Evolutionary conservation across 2,113 vertebrate species (phyloP).

Genomic region (Poecile atricapillus): DNA sequence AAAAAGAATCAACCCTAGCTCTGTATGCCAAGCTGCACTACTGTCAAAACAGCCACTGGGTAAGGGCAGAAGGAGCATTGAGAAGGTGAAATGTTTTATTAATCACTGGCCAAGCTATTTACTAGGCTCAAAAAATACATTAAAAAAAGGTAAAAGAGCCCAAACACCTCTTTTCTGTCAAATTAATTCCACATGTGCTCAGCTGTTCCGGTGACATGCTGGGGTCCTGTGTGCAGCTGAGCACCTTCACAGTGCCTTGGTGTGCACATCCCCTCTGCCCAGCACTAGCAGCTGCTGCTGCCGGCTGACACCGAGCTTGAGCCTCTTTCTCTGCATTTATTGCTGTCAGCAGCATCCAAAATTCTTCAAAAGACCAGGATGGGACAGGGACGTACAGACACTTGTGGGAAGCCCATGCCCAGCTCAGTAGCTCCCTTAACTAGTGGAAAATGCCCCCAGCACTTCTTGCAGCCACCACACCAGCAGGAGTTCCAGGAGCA

Average conservation of each 20-base stretch:
- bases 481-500: background rate
- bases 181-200: background rate
- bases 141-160: background rate
- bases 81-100: background rate
- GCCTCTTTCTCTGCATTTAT: background rate
- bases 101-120: background rate
- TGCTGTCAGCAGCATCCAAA: background rate
- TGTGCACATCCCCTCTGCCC: background rate
- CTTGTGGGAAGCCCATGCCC: fast-evolving
- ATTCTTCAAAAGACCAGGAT: background rate
- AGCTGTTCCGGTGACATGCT: fast-evolving
- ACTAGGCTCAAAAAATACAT: background rate
- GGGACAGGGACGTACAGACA: background rate
- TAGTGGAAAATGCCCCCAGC: fast-evolving
- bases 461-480: background rate
- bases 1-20: background rate
- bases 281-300: fast-evolving
- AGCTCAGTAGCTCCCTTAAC: no score
- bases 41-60: background rate
- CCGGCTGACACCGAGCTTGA: background rate
- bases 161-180: background rate
- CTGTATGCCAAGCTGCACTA: background rate
- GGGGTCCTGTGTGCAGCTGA: background rate
- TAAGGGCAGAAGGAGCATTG: background rate
- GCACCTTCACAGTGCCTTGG: background rate